These are phyloP conservation scores for Lindbergichthys nudifrons DNA, from an alignment of 2,797 vertebrate genomes.

Conservation along the genomic window DNA sequence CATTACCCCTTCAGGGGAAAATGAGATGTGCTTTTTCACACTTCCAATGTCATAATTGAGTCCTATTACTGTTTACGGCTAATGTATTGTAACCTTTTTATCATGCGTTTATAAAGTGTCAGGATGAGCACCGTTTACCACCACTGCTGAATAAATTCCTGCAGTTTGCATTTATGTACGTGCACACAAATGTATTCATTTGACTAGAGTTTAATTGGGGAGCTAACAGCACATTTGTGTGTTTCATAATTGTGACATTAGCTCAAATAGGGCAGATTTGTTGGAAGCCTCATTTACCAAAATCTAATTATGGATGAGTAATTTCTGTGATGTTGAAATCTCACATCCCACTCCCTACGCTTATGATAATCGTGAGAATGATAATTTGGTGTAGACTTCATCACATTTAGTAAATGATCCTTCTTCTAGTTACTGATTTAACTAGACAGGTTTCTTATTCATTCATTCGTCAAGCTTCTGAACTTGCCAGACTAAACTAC, in stretches of 20 bases:
- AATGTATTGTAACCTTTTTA: neutral
- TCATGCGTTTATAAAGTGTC: neutral
- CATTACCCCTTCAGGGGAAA: neutral
- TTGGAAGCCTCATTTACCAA: slow-evolving; percentile 2
- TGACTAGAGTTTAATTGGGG: neutral
- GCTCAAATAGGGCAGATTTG: neutral
- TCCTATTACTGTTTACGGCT: neutral
- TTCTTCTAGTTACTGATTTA: slow-evolving; percentile 15
- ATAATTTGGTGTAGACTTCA: neutral
- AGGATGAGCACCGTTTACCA: neutral
- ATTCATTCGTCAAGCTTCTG: neutral
- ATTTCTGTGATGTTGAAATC: slow-evolving; percentile 14
- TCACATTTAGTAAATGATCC: neutral
- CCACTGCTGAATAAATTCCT: slow-evolving; percentile 3
- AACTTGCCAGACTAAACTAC: neutral
- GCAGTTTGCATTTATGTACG: too few relatives aligned
- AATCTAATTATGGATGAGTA: slow-evolving; percentile 8
- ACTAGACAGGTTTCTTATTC: neutral
- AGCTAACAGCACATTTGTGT: neutral
- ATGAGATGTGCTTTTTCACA: neutral
- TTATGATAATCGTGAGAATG: slow-evolving; percentile 1
- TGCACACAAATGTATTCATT: neutral
- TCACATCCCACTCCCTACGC: neutral
- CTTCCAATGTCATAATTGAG: neutral
- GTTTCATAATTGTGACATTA: neutral